These are phyloP conservation scores for Percina caprodes DNA, from an alignment of 2,113 vertebrate species.

Conservation along the genomic window DNA sequence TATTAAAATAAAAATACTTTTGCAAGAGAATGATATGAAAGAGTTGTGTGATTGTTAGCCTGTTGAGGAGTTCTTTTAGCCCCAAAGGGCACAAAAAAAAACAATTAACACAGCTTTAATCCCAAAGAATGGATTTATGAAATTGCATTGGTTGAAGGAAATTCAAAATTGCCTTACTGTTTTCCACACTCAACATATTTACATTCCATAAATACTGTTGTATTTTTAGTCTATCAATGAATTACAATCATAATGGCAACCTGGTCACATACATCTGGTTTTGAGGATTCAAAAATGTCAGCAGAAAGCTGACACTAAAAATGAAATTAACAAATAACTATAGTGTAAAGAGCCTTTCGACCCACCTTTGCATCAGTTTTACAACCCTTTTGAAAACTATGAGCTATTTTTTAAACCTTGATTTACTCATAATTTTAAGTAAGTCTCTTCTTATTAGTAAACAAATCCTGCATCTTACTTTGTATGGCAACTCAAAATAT, in stretches of 20 bases:
- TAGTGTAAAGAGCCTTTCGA: not conserved
- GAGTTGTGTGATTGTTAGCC: not conserved
- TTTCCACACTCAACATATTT: not conserved
- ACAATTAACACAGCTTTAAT: constrained; percentile 31
- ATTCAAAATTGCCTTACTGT: constrained; percentile 15
- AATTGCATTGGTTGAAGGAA: constrained; percentile 20
- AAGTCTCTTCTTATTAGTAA: not conserved
- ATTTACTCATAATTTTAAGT: not conserved
- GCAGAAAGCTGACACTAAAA: not conserved
- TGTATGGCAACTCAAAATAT: constrained; percentile 22
- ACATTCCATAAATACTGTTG: not conserved
- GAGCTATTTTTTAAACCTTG: not conserved
- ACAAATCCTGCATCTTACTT: constrained; percentile 17
- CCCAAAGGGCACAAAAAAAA: not conserved
- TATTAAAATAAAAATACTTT: not conserved
- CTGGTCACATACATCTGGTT: not conserved
- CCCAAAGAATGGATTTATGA: constrained; percentile 4
- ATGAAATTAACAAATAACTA: not conserved
- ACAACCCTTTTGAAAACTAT: not conserved
- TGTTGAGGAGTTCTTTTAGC: not conserved
- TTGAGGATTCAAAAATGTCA: constrained; percentile 1
- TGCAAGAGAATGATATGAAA: not conserved
- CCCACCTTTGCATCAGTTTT: not conserved
- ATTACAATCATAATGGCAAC: not conserved
- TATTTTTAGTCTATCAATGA: not conserved